A percentile compares a stretch with the other conserved stretches of the same genome.
These are phyloP conservation scores for Ceratoteleas bidentatus DNA, from an alignment of 1,140 invertebrate species.

Conservation along the genomic window DNA sequence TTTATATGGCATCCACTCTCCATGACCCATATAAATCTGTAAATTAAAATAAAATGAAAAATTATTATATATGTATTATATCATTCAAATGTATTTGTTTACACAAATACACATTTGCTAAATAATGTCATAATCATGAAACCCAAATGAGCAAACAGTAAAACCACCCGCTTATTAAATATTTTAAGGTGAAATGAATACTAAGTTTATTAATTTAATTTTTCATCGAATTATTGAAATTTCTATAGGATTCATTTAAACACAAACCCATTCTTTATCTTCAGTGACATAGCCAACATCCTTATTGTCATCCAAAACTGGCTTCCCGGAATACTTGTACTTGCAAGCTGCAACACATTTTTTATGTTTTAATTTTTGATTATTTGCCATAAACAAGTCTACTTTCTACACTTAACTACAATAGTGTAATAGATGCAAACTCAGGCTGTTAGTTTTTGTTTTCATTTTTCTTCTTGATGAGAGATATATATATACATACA, in stretches of 20 bases:
- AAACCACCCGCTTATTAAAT: too few species aligned
- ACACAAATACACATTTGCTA: too few species aligned
- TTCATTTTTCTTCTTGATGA: background rate
- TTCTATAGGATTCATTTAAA: too few species aligned
- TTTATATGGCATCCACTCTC: constrained; percentile 59
- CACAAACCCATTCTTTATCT: constrained; percentile 56
- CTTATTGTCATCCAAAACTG: constrained; percentile 41
- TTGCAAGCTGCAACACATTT: constrained; percentile 51
- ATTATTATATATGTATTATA: background rate
- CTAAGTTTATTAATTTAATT: too few species aligned
- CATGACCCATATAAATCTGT: constrained; percentile 57
- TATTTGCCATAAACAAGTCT: too few species aligned
- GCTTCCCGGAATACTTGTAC: constrained; percentile 52
- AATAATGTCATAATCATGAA: too few species aligned
- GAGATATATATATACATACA: constrained; percentile 36
- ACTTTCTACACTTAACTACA: background rate
- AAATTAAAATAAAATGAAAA: background rate
- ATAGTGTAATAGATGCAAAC: too few species aligned
- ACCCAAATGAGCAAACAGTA: too few species aligned
- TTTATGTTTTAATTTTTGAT: constrained; percentile 11
- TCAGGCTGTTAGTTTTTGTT: background rate
- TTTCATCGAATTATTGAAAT: too few species aligned
- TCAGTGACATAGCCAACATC: constrained; percentile 49
- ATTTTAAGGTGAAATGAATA: too few species aligned
- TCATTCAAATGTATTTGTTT: too few species aligned